Evolutionary conservation across 2,797 vertebrate species (phyloP), one percentile per base, ranked within the genome.

Genomic region (Choloepus didactylus): DNA sequence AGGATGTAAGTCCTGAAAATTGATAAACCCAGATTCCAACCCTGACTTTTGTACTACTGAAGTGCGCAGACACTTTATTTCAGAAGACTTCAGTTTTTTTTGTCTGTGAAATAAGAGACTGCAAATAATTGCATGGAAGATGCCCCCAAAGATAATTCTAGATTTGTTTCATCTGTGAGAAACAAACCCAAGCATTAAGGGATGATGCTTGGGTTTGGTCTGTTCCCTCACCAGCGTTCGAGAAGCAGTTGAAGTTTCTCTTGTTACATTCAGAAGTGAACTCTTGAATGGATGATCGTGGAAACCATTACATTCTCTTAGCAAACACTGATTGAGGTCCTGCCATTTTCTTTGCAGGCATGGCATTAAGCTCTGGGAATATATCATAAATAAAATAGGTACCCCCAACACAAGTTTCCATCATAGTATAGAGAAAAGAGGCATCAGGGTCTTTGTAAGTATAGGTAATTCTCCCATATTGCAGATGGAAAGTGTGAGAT

Each of bases 191-290:
- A 35, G 35, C 94, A 81, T 83, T 84, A 83, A 95, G 89, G 49
- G 54, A 66, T 91, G 81, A 67, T 60, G 81, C 29, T 79, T 76
- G 41, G 79, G 66, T 49, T 89, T 79, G 41, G 44, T 92, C 82
- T 95, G 66, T 93, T 73, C 70, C 41, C 93, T 60, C 84, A 35
- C 67, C 90, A 69, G 44, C 92, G 83, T 95, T 83, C 76, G 85
- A 93, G 66, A 94, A 91, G n/a, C 54, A 95, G 60, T 83, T 81
- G 83, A 96, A 97, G 95, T 56, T 97, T 77, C 70, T 94, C 70
- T 81, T 76, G 66, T 49, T 94, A 10, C 91, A 87, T 94, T 96
- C 46, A 91, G 69, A 95, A 91, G 76, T 95, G 84, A 93, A 95
- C 44, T 92, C 81, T 89, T 93, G 46, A 95, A 59, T 94, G 88